Evolutionary conservation across 2,797 vertebrate species (phyloP).

Genomic region (Tarsius wallacei): DNA sequence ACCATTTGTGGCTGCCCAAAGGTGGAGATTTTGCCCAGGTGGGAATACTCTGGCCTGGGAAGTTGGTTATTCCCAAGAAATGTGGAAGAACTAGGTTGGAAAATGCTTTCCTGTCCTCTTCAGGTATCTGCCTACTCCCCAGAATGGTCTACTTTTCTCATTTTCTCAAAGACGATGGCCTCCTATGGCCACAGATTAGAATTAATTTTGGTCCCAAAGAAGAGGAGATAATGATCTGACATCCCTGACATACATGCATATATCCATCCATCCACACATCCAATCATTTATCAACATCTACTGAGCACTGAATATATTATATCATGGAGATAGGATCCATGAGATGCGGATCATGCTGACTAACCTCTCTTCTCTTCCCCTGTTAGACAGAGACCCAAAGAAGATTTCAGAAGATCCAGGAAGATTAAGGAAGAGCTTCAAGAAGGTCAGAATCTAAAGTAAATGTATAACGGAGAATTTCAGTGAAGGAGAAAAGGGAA

Average conservation of each 20-base stretch:
- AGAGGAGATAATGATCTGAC: background rate
- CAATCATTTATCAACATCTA: background rate
- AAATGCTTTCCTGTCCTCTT: background rate
- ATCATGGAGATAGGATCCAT: background rate
- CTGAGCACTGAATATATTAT: background rate
- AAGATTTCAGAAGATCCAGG: background rate
- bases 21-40: background rate
- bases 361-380: background rate
- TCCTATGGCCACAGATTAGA: background rate
- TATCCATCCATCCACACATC: background rate
- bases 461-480: background rate
- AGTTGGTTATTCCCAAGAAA: background rate
- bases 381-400: background rate
- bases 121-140: background rate
- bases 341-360: background rate
- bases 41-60: background rate
- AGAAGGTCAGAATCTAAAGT: background rate
- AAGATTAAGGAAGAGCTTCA: background rate
- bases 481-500: background rate
- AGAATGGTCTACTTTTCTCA: background rate
- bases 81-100: background rate
- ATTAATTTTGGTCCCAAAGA: background rate
- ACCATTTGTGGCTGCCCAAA: background rate
- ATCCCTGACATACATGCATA: background rate
- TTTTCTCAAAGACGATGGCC: background rate